A percentile compares a stretch with the other conserved stretches of the same genome.
Conservation (phyloP, 2,113 vertebrate species). For the Xiphophorus hellerii region DNA sequence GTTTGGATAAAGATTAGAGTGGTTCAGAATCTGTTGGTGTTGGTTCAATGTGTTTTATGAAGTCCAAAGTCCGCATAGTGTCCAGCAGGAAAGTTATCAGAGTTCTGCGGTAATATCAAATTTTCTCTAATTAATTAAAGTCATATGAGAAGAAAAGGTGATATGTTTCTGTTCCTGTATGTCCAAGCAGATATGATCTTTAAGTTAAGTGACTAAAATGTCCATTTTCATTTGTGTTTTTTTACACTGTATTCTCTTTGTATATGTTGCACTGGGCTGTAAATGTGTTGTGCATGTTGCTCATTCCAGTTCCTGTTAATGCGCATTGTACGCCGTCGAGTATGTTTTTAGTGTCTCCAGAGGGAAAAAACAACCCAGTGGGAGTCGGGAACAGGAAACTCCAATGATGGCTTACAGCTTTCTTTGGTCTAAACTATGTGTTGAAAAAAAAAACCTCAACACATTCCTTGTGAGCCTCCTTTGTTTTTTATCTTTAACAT, state of each 20-base stretch:
- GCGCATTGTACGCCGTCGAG: not conserved
- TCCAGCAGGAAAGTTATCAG: not conserved
- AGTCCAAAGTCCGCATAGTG: no score
- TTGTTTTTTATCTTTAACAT: slow-evolving; percentile 12
- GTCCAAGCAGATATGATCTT: not conserved
- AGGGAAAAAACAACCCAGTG: slow-evolving; percentile 8
- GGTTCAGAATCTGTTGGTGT: not conserved
- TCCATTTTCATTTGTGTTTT: no score
- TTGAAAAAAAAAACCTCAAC: slow-evolving; percentile 4
- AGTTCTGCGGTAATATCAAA: no score
- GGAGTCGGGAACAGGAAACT: slow-evolving; percentile 59
- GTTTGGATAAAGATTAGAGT: not conserved
- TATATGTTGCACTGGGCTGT: not conserved
- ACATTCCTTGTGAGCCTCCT: slow-evolving; percentile 41
- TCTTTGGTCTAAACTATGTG: slow-evolving; percentile 37
- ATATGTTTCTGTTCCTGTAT: not conserved
- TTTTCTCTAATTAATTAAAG: no score
- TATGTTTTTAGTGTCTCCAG: slow-evolving; percentile 18
- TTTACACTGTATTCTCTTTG: no score
- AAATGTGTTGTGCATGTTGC: not conserved
- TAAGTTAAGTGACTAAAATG: not conserved
- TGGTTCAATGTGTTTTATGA: not conserved
- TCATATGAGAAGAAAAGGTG: no score
- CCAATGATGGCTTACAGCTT: slow-evolving; percentile 44
- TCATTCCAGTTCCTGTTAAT: slow-evolving; percentile 11